phyloP scores from a whole-genome alignment of 1,140 invertebrate species.

The Druon quercuslanigerum region DNA sequence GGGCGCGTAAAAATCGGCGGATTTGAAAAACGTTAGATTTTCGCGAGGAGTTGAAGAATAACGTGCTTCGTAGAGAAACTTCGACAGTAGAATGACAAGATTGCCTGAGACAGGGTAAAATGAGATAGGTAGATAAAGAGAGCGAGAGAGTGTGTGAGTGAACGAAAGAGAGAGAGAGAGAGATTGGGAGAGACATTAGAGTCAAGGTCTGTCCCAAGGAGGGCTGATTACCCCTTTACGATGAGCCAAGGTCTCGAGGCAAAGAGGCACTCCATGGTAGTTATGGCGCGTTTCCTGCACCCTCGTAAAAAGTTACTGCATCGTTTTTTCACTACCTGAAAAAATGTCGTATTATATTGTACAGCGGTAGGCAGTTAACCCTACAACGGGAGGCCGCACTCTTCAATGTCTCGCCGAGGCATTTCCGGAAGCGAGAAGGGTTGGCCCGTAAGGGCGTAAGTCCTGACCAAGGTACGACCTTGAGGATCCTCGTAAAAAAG shows the following conservation, averaged over 20 bases:
- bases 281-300: constrained; percentile 37
- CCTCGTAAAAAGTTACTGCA: constrained; percentile 63
- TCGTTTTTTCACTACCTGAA: constrained; percentile 48
- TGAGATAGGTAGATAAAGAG: constrained; percentile 38
- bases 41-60: constrained; percentile 35
- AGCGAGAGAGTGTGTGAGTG: constrained; percentile 41
- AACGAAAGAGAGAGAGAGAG: constrained; percentile 41
- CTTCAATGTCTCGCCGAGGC: constrained; percentile 14
- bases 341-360: constrained; percentile 50
- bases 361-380: constrained; percentile 48
- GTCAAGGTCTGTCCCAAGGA: constrained; percentile 64
- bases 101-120: constrained; percentile 48
- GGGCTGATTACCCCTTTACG: constrained; percentile 75
- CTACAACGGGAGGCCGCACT: constrained; percentile 32
- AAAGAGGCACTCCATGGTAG: constrained; percentile 42
- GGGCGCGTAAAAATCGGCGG: not conserved
- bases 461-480: constrained; percentile 52
- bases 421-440: constrained; percentile 61
- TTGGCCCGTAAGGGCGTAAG: constrained; percentile 54
- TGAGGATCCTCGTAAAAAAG: constrained; percentile 52
- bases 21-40: not conserved
- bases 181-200: constrained; percentile 51
- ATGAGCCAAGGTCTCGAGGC: constrained; percentile 63
- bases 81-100: constrained; percentile 67
- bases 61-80: constrained; percentile 70